Evolutionary conservation across 1,140 invertebrate species (phyloP), one percentile per base, ranked within the genome.

Genomic region (Oncopeltus fasciatus): DNA sequence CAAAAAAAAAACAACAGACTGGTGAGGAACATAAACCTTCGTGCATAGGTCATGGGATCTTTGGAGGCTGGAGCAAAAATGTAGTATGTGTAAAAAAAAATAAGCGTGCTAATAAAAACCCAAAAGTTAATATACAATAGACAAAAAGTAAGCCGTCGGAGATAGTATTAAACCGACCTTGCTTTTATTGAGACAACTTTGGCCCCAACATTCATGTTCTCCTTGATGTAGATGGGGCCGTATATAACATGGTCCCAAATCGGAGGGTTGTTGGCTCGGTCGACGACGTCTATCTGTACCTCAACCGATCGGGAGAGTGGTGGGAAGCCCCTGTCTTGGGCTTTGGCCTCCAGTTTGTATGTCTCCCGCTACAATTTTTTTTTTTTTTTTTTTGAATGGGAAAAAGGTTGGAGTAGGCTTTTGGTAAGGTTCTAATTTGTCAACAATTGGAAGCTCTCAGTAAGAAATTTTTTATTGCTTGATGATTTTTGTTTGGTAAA

Each of bases 151-250:
- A 62, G 49, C 18, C 47, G 57, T 60, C 26, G 49, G 49, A 53
- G 49, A 14, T 56, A 47, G 59, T 63, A n/a, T 62, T 60, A 38
- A 78, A 87, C 86, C 84, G 85, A 94, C 91, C 91, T 93, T 84
- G 92, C 92, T 89, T 94, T 95, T 78, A 94, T 86, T 77, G 91
- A 92, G 74, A 92, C 86, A 81, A 96, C 90, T 84, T 88, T 93
- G 79, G 89, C 88, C 77, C 92, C 92, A 75, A 95, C 89, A 77
- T 90, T 86, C 80, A 90, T 86, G 81, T 94, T 94, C 83, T 96
- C 92, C 84, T 90, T 90, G 80, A 94, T 89, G 84, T 86, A 91
- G 83, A 94, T 91, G 72, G 92, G 92, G 73, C 91, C 91, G 82
- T 95, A 96, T 75, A 90, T 85, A 73, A 85, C 84, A 81, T 93